Conservation (phyloP, 2,888 invertebrate genomes). For the Eristalinus aeneus region DNA sequence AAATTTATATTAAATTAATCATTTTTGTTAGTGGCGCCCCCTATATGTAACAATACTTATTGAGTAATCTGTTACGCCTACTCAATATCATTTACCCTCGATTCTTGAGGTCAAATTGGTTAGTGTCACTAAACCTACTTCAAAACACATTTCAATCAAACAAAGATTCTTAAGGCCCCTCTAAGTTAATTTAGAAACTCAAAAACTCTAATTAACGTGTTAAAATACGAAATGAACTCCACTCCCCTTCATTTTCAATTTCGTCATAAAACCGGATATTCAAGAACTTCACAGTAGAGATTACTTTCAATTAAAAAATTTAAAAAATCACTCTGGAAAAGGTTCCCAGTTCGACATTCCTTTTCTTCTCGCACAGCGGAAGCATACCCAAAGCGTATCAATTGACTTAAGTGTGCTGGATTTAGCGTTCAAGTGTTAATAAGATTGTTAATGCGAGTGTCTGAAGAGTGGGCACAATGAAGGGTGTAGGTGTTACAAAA, state of each 20-base stretch:
- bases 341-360: conserved; percentile 23
- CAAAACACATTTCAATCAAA: neutral
- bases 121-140: neutral
- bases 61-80: no score
- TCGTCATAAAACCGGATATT: conserved; percentile 9
- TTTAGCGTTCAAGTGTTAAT: conserved; percentile 29
- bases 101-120: no score
- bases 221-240: neutral
- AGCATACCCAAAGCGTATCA: conserved; percentile 7
- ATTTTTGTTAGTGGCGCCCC: no score
- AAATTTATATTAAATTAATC: no score
- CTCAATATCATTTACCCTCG: no score
- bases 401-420: conserved; percentile 28
- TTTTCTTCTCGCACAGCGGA: conserved; percentile 1
- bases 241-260: conserved; percentile 6
- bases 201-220: neutral
- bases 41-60: no score
- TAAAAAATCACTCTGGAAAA: conserved; percentile 21
- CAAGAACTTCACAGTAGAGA: neutral
- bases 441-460: neutral
- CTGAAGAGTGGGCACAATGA: neutral
- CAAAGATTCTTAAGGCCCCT: no score
- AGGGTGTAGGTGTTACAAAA: neutral
- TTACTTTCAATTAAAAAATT: conserved; percentile 11
- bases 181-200: neutral